These are phyloP conservation scores for Gambelia wislizenii DNA, from an alignment of 2,797 vertebrate species.

Conservation along the genomic window DNA sequence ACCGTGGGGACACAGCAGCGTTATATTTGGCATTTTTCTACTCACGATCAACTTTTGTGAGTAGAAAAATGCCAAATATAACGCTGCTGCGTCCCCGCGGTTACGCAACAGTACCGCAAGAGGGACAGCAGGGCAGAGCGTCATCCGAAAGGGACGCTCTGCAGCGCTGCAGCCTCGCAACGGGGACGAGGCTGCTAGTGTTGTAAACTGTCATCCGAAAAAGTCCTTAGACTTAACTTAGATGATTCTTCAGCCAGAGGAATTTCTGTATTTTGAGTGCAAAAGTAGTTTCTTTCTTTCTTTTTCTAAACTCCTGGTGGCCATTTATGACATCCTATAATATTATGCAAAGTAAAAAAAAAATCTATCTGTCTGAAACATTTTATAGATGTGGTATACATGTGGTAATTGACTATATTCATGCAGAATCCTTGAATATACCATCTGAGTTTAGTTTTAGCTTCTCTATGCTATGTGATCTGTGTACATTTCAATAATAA, in stretches of 20 bases:
- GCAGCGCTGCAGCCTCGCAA: too few relatives aligned
- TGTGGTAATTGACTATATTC: constrained; percentile 52
- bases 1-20: too few relatives aligned
- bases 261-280: not conserved
- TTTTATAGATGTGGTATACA: constrained; percentile 33
- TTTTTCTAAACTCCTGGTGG: constrained; percentile 53
- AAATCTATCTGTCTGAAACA: constrained; percentile 43
- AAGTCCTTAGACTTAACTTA: not conserved
- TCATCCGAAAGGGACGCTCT: too few relatives aligned
- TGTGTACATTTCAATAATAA: constrained; percentile 62
- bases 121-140: too few relatives aligned
- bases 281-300: constrained; percentile 23
- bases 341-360: constrained; percentile 47
- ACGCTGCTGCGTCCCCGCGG: too few relatives aligned
- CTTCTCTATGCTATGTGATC: constrained; percentile 56
- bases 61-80: too few relatives aligned
- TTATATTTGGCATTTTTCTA: too few relatives aligned
- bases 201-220: too few relatives aligned
- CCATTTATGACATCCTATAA: constrained; percentile 64
- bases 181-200: too few relatives aligned
- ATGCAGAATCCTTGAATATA: constrained; percentile 43
- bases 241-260: constrained; percentile 11
- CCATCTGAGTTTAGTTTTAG: constrained; percentile 23
- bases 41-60: too few relatives aligned
- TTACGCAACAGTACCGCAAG: too few relatives aligned